Conservation (phyloP, 2,797 vertebrate species). For the Carcharodon carcharias region DNA sequence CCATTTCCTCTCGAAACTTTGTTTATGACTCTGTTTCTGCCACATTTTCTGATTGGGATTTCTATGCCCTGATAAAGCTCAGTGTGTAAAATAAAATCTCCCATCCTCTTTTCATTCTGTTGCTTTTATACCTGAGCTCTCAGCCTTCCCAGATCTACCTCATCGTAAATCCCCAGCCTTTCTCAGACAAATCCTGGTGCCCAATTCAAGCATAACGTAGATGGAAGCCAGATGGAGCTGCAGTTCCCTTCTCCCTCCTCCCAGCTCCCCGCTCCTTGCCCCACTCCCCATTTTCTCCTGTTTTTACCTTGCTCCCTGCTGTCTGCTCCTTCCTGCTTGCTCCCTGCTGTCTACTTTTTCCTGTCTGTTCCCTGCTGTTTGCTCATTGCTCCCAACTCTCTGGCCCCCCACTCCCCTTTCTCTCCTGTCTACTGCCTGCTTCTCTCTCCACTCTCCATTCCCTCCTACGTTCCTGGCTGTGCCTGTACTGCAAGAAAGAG, state of each 20-base stretch:
- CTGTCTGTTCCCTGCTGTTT: not conserved
- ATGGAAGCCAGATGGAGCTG: not conserved
- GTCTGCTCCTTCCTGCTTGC: not conserved
- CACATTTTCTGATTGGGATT: too few relatives aligned
- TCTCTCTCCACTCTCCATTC: not conserved
- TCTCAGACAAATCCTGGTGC: not conserved
- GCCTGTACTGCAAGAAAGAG: not conserved
- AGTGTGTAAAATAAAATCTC: too few relatives aligned
- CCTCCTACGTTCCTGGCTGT: not conserved
- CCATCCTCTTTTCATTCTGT: too few relatives aligned
- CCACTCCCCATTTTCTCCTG: not conserved
- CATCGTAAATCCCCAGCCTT: not conserved
- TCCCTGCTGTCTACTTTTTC: not conserved
- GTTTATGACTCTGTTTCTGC: too few relatives aligned
- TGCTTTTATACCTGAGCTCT: too few relatives aligned
- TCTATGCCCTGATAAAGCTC: too few relatives aligned
- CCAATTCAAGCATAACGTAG: not conserved
- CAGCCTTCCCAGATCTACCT: not conserved
- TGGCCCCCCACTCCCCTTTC: too few relatives aligned
- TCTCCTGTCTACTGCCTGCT: not conserved
- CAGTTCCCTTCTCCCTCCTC: not conserved
- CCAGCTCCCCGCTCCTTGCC: not conserved
- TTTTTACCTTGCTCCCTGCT: not conserved
- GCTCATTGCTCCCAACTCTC: not conserved
- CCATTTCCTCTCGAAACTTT: too few relatives aligned